A percentile compares a stretch with the other conserved stretches of the same genome.
Conservation (phyloP, 2,888 invertebrate genomes). For the Xestia xanthographa region DNA sequence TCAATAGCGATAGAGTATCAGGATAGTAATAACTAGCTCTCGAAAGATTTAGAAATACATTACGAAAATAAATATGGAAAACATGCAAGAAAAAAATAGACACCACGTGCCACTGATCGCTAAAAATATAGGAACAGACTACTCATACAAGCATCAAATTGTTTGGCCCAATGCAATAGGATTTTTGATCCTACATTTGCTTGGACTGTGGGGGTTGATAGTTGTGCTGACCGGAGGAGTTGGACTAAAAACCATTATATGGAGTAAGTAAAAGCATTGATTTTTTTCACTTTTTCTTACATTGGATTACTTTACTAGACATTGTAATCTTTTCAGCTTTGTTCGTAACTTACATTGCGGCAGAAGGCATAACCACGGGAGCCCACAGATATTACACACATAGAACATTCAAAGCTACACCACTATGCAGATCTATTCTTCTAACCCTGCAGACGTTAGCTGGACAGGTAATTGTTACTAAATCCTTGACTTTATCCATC, state of each 20-base stretch:
- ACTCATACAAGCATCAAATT: constrained; percentile 85
- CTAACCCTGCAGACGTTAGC: constrained; percentile 91
- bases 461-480: constrained; percentile 50
- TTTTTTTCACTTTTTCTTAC: background rate
- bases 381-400: constrained; percentile 95
- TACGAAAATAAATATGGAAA: constrained; percentile 66
- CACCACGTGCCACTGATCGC: background rate
- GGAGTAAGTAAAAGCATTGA: constrained; percentile 56
- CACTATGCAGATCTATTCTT: constrained; percentile 91
- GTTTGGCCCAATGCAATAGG: constrained; percentile 92
- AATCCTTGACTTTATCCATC: background rate
- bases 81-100: constrained; percentile 92
- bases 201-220: constrained; percentile 83
- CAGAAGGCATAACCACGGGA: constrained; percentile 94
- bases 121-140: constrained; percentile 72
- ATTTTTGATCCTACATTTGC: constrained; percentile 88
- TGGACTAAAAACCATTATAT: constrained; percentile 49
- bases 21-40: background rate
- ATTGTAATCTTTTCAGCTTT: constrained; percentile 44
- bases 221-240: constrained; percentile 70
- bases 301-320: background rate
- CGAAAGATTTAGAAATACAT: background rate
- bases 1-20: background rate
- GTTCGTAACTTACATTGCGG: constrained; percentile 65
- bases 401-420: constrained; percentile 93